Base-by-base conservation (phyloP, 2,888 invertebrate species). In the Epinotia bilunana region DNA sequence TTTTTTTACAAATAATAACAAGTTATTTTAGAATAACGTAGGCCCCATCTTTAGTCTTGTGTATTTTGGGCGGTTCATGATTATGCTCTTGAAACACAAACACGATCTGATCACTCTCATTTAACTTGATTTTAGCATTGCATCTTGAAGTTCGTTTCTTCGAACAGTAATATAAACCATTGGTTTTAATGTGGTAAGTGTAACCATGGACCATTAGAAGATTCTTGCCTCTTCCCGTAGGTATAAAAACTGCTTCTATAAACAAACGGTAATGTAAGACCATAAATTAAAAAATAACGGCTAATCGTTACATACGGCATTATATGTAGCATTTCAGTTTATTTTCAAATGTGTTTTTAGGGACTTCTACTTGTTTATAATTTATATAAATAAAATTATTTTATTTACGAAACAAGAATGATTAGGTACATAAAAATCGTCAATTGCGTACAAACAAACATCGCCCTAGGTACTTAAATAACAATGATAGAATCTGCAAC, bases 161-260 rank as follows among this genome's bases (percentile, higher is more conserved):
- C 1, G 72, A 72, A n/a, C 72, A 72, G 57, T 72, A 43, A 23
- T 64, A 72, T 18, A 57, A 43, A 12, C 63, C 63, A 12, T 5
- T 23, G 1, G n/a, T 43, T 57, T 7, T 63, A 0, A 12, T 13
- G 20, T 57, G 63, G 64, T 43, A 72, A 16, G 72, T 72, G n/a
- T 57, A 58, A 0, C 72, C 72, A 11, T 57, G 3, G n/a, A 57
- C 63, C 57, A 64, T 28, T 12, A 43, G 57, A 9, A 72, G 64
- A 0, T 57, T 20, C n/a, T 71, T 76, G 4, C 76, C 76, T 71
- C 60, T 53, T n/a, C 65, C 65, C 13, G 70, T 62, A 3, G 61
- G 61, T 55, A 74, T 74, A 43, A 74, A 74, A 20, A 53, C 49
- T 20, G 71, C 61, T 33, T 62, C 71, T 71, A 53, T n/a, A 53